A percentile compares a stretch with the other conserved stretches of the same genome.
These are phyloP conservation scores for Tineola bisselliella DNA, from an alignment of 2,888 invertebrate genomes.

Conservation along the genomic window DNA sequence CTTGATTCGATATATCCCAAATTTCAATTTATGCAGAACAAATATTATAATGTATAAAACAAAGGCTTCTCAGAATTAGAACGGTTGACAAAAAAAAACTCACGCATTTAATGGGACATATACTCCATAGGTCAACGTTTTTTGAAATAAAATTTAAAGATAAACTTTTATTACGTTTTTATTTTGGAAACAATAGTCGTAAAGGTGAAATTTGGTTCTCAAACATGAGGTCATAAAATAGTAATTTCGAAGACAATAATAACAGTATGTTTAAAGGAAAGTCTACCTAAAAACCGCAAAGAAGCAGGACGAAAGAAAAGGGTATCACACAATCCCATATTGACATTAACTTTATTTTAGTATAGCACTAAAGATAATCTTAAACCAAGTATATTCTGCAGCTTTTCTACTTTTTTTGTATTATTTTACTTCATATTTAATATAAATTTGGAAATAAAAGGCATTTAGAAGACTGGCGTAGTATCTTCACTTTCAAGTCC, in stretches of 20 bases:
- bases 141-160: not conserved
- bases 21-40: too few species aligned
- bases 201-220: slow-evolving; percentile 4
- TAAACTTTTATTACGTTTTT: slow-evolving; percentile 3
- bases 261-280: not conserved
- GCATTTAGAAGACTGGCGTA: too few species aligned
- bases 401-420: too few species aligned
- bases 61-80: not conserved
- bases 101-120: not conserved
- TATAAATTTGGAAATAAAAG: too few species aligned
- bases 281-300: not conserved
- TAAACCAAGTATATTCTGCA: too few species aligned
- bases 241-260: not conserved
- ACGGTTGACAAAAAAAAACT: not conserved
- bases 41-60: too few species aligned
- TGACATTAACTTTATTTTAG: too few species aligned
- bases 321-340: not conserved
- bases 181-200: slow-evolving; percentile 4
- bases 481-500: too few species aligned
- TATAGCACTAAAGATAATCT: too few species aligned
- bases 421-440: too few species aligned
- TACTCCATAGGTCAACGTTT: not conserved
- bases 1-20: too few species aligned
- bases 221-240: not conserved
- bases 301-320: not conserved